phyloP scores from a whole-genome alignment of 2,113 vertebrate species.

The Cathartes aura region DNA sequence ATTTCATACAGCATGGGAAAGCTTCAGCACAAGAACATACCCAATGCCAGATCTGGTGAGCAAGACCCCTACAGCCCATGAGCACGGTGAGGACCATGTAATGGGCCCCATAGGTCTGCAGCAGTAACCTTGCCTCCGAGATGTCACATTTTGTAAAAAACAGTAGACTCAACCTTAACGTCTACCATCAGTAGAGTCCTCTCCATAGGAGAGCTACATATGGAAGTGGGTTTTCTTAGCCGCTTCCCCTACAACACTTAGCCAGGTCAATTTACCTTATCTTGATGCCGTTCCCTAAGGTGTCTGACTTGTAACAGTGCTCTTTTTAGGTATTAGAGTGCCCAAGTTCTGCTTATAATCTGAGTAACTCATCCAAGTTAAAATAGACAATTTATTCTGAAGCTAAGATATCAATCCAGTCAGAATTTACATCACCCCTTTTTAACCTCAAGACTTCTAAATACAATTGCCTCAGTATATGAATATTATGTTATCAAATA shows the following conservation, averaged over 20 bases:
- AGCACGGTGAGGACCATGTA: neutral
- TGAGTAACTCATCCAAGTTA: neutral
- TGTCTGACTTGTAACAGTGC: neutral
- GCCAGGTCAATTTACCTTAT: neutral
- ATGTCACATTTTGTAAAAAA: neutral
- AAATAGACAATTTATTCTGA: neutral
- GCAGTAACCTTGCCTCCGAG: neutral
- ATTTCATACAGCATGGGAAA: neutral
- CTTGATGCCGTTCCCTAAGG: neutral
- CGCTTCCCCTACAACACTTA: neutral
- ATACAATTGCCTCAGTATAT: neutral
- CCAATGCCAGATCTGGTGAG: neutral
- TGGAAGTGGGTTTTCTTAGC: neutral
- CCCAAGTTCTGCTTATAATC: neutral
- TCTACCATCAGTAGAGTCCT: neutral
- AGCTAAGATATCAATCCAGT: neutral
- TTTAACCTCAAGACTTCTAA: neutral
- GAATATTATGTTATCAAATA: neutral
- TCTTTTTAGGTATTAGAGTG: neutral
- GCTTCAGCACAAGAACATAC: neutral
- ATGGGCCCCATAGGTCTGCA: neutral
- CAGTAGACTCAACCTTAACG: neutral
- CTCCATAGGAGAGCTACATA: neutral
- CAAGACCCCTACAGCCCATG: neutral
- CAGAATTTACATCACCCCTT: neutral